A percentile compares a stretch with the other conserved stretches of the same genome.
phyloP scores from a whole-genome alignment of 2,113 vertebrate genomes.

The Apodemus sylvaticus region DNA sequence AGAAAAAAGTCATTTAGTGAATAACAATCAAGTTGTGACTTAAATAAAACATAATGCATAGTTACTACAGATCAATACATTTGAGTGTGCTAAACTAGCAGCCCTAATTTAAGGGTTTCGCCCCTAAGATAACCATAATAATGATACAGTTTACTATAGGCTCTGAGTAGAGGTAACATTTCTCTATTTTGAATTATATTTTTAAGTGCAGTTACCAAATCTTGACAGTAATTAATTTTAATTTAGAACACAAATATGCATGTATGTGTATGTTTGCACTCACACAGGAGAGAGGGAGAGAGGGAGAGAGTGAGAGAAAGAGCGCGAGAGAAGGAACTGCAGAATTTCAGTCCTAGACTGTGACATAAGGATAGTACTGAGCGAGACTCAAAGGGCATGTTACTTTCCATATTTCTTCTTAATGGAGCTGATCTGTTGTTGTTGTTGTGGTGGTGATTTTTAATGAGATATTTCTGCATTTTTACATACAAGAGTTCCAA shows the following conservation, averaged over 20 bases:
- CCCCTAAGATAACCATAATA: background rate
- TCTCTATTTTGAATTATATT: background rate
- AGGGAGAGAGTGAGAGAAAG: background rate
- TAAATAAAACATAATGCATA: background rate
- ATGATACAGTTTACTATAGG: background rate
- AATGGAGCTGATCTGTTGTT: background rate
- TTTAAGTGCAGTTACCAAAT: background rate
- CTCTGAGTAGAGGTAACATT: background rate
- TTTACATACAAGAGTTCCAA: slow-evolving; percentile 37
- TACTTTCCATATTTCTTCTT: slow-evolving; percentile 1
- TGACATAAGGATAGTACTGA: background rate
- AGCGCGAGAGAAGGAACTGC: background rate
- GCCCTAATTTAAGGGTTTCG: background rate
- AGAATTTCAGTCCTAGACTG: background rate
- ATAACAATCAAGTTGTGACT: slow-evolving; percentile 6
- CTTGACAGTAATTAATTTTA: background rate
- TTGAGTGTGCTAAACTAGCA: background rate
- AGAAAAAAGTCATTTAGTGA: slow-evolving; percentile 45
- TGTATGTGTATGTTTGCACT: fast-evolving
- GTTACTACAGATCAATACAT: background rate
- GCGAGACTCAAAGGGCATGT: background rate
- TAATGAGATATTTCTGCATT: slow-evolving; percentile 39
- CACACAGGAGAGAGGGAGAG: background rate
- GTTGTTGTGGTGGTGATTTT: background rate
- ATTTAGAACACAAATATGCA: background rate